Conservation (phyloP, 2,113 vertebrate species). For the Leptosomus discolor region DNA sequence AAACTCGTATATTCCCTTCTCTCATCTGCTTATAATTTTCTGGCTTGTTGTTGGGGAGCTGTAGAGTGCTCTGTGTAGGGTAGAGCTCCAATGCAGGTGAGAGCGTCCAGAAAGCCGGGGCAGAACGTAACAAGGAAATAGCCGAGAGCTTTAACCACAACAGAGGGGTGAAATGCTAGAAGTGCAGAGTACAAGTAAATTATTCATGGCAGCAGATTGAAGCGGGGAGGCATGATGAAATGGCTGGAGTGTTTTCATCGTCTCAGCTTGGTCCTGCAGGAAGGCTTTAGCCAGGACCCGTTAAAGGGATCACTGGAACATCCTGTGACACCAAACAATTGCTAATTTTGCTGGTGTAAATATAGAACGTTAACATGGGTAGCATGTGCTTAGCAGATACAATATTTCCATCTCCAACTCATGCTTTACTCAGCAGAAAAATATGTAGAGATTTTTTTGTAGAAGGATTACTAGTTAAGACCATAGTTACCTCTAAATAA, state of each 20-base stretch:
- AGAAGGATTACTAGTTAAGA: not conserved
- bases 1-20: not conserved
- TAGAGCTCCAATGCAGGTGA: not conserved
- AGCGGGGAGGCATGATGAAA: not conserved
- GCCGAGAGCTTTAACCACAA: not conserved
- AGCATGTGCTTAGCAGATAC: not conserved
- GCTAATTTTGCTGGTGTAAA: not conserved
- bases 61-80: not conserved
- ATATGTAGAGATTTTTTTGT: not conserved
- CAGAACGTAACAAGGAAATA: not conserved
- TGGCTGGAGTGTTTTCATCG: not conserved
- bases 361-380: not conserved
- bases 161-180: not conserved
- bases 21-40: not conserved
- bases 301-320: not conserved
- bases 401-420: constrained; percentile 4
- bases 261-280: not conserved
- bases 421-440: not conserved
- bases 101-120: not conserved
- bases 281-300: not conserved
- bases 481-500: not conserved
- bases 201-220: constrained; percentile 52
- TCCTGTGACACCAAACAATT: not conserved
- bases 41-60: not conserved
- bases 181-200: not conserved